Conservation (phyloP, 2,113 vertebrate genomes). For the Heterochromis multidens region DNA sequence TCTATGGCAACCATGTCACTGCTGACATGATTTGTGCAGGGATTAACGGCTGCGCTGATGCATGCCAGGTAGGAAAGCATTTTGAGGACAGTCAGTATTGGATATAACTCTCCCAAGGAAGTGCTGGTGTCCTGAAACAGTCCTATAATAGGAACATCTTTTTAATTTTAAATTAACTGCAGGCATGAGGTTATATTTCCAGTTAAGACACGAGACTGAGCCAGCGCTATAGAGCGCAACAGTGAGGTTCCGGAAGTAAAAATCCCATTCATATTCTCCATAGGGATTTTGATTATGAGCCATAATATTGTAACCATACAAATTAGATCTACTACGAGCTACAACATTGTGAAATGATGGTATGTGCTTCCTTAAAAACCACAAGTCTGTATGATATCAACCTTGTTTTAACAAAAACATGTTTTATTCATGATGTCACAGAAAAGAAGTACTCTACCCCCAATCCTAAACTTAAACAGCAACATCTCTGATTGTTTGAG, state of each 20-base stretch:
- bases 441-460: too few species aligned
- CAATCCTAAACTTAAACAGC: neutral
- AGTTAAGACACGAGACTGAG: neutral
- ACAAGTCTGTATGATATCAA: fast-evolving
- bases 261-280: neutral
- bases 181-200: neutral
- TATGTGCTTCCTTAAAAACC: neutral
- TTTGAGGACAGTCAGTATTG: neutral
- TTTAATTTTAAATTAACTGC: neutral
- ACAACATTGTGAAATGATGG: neutral
- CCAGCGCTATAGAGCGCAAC: neutral
- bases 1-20: constrained; percentile 85
- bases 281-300: neutral
- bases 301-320: neutral
- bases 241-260: neutral
- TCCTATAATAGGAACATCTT: neutral
- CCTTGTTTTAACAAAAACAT: neutral
- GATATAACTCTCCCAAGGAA: neutral
- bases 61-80: constrained; percentile 85
- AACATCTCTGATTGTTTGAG: neutral
- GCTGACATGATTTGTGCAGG: constrained; percentile 92
- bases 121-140: neutral
- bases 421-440: neutral
- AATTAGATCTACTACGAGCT: neutral
- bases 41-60: constrained; percentile 81